phyloP scores from a whole-genome alignment of 92 coral and sea anemone genomes.

The Muricea muricata region DNA sequence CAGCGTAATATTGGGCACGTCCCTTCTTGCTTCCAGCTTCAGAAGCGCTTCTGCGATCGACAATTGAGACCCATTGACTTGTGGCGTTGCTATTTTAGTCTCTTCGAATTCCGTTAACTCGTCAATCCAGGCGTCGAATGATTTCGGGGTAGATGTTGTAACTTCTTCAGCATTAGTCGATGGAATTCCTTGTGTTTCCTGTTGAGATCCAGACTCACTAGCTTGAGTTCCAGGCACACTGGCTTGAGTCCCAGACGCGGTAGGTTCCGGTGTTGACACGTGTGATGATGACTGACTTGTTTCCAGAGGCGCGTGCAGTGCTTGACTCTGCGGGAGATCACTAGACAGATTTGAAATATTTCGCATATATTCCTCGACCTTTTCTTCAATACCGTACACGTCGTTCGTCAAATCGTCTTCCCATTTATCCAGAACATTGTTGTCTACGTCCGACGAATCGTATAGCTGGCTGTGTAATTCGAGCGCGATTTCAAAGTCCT shows the following conservation, averaged over 20 bases:
- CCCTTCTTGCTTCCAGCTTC: slow-evolving; percentile 35
- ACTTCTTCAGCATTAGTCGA: not conserved
- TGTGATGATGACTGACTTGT: not conserved
- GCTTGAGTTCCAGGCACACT: too few species aligned
- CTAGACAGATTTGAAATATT: not conserved
- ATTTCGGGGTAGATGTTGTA: not conserved
- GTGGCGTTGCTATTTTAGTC: slow-evolving; percentile 4
- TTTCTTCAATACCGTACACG: slow-evolving; percentile 46
- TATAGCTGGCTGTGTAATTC: slow-evolving; percentile 41
- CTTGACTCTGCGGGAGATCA: not conserved
- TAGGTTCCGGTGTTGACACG: slow-evolving; percentile 25
- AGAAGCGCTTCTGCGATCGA: slow-evolving; percentile 21
- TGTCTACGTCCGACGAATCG: not conserved
- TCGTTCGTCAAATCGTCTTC: slow-evolving; percentile 42
- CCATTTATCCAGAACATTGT: slow-evolving; percentile 34
- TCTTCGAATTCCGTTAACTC: slow-evolving; percentile 51
- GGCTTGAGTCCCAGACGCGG: slow-evolving; percentile 4
- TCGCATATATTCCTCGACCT: slow-evolving; percentile 13
- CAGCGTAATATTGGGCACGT: slow-evolving; percentile 11
- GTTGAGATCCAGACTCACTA: too few species aligned
- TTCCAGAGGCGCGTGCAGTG: not conserved
- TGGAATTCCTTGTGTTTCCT: not conserved
- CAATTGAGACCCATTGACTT: not conserved
- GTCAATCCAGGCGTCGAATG: slow-evolving; percentile 33
- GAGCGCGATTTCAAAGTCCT: slow-evolving; percentile 38